These are phyloP conservation scores for Acleris cristana DNA, from an alignment of 2,888 invertebrate species.

Conservation along the genomic window DNA sequence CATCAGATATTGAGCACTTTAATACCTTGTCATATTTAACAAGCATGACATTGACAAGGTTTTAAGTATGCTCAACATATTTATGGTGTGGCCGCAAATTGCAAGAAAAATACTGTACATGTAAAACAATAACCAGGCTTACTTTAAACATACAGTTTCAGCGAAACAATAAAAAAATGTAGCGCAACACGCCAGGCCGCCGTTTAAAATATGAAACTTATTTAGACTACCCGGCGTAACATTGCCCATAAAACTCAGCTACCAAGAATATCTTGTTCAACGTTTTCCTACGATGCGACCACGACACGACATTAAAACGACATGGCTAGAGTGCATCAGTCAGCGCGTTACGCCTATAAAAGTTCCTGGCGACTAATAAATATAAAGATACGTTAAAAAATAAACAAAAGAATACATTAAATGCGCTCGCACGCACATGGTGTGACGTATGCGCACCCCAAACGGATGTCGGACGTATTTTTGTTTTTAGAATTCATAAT, in stretches of 20 bases:
- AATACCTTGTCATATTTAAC: too few relatives aligned
- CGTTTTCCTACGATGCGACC: conserved; percentile 21
- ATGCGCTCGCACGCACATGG: conserved; percentile 45
- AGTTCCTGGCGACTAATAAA: conserved; percentile 56
- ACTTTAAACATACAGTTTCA: neutral
- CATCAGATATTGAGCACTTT: too few relatives aligned
- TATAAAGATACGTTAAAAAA: conserved; percentile 58
- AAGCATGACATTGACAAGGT: too few relatives aligned
- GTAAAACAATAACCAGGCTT: conserved; percentile 7
- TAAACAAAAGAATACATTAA: conserved; percentile 53
- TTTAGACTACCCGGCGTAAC: conserved; percentile 13
- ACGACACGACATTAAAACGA: conserved; percentile 25
- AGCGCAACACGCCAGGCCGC: neutral
- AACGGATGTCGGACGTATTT: conserved; percentile 38
- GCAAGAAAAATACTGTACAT: neutral
- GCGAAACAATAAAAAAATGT: neutral
- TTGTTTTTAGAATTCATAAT: conserved; percentile 37
- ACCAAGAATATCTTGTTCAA: conserved; percentile 6
- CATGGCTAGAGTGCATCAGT: conserved; percentile 50
- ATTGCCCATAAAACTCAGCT: conserved; percentile 12
- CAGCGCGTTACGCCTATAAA: conserved; percentile 60
- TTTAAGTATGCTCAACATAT: too few relatives aligned
- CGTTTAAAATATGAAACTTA: conserved; percentile 18
- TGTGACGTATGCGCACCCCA: conserved; percentile 43
- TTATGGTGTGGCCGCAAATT: too few relatives aligned